phyloP scores from a whole-genome alignment of 2,113 vertebrate genomes.

The Eublepharis macularius region DNA sequence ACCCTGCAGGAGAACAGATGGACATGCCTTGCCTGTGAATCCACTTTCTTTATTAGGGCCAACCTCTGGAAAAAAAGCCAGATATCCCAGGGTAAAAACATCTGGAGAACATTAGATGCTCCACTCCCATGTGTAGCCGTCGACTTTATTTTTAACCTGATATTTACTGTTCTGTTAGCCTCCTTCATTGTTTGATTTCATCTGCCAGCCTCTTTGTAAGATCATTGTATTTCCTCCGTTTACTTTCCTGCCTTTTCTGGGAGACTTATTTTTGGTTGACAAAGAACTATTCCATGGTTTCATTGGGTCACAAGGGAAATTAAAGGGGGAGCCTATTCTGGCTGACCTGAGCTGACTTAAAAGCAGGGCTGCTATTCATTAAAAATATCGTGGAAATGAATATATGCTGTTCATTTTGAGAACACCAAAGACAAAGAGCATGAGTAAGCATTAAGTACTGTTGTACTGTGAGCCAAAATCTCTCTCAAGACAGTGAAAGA shows the following conservation, averaged over 20 bases:
- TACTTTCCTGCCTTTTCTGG: background rate
- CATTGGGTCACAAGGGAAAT: background rate
- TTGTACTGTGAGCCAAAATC: background rate
- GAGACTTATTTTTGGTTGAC: background rate
- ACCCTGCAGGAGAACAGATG: conserved; percentile 4
- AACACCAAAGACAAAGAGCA: background rate
- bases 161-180: background rate
- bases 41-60: background rate
- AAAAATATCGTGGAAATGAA: background rate
- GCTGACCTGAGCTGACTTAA: background rate
- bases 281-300: background rate
- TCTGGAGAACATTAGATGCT: background rate
- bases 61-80: conserved; percentile 14
- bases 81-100: background rate
- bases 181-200: background rate
- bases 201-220: background rate
- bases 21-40: background rate
- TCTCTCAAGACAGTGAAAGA: no score
- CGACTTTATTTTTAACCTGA: background rate
- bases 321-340: background rate
- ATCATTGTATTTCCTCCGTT: background rate
- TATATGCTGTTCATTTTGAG: background rate
- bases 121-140: background rate
- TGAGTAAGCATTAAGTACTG: background rate
- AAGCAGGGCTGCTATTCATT: background rate